A percentile compares a stretch with the other conserved stretches of the same genome.
Evolutionary conservation across 2,888 invertebrate genomes (phyloP).

Genomic region (Pristionchus maxplancki): DNA sequence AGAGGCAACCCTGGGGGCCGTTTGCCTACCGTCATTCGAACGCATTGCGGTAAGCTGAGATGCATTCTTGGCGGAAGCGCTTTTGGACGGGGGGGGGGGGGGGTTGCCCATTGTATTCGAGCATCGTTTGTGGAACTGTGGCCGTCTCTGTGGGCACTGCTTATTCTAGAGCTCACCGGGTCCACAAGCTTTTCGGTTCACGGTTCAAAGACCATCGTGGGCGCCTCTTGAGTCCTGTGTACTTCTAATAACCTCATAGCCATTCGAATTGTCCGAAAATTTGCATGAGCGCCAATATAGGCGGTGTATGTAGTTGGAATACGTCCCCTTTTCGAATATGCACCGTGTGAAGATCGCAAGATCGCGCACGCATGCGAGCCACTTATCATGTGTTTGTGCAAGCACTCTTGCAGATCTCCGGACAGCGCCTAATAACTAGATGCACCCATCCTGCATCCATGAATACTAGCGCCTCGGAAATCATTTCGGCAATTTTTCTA

Average conservation of each 20-base stretch:
- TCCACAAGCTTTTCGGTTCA: not conserved
- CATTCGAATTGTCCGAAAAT: too few species aligned
- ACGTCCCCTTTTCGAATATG: too few species aligned
- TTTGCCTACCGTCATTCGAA: slow-evolving; percentile 13
- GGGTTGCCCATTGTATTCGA: not conserved
- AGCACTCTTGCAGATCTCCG: too few species aligned
- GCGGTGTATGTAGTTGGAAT: too few species aligned
- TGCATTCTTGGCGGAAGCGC: slow-evolving; percentile 24
- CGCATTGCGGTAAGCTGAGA: slow-evolving; percentile 39
- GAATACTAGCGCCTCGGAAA: too few species aligned
- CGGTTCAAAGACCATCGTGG: too few species aligned
- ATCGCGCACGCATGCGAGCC: not conserved
- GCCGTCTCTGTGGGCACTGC: not conserved
- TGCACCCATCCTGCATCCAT: too few species aligned
- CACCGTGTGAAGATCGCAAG: not conserved
- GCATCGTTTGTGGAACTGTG: not conserved
- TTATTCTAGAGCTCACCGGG: not conserved
- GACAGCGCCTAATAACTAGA: too few species aligned
- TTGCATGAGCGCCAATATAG: too few species aligned
- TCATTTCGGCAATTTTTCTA: too few species aligned
- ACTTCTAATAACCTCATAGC: too few species aligned
- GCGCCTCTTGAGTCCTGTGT: too few species aligned
- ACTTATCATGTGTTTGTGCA: not conserved
- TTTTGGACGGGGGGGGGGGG: not conserved
- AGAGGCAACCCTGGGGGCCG: not conserved